A percentile compares a stretch with the other conserved stretches of the same genome.
phyloP scores from a whole-genome alignment of 2,113 vertebrate genomes.

The Rhinogobius similis region DNA sequence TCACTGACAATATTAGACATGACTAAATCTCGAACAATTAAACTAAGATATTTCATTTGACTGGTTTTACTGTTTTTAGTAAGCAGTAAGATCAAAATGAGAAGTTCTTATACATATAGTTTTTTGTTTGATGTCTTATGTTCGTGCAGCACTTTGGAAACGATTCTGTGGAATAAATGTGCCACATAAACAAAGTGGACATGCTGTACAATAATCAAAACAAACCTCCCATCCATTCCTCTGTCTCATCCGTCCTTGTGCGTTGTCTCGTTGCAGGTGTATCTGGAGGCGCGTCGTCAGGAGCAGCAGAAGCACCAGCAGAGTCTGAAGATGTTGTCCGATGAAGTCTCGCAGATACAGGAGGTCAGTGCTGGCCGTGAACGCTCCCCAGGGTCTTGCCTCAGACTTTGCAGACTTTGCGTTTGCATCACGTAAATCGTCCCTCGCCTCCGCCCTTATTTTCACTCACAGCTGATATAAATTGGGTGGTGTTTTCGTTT shows the following conservation, averaged over 20 bases:
- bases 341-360: constrained; percentile 88
- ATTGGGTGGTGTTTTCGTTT: neutral
- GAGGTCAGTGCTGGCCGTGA: constrained; percentile 73
- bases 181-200: no score
- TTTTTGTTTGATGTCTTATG: no score
- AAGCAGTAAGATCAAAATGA: no score
- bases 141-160: no score
- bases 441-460: constrained; percentile 4
- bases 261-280: constrained; percentile 72
- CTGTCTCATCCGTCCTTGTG: neutral
- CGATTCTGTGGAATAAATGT: no score
- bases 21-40: no score
- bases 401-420: constrained; percentile 10
- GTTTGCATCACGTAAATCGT: constrained; percentile 28
- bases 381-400: neutral
- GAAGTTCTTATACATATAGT: no score
- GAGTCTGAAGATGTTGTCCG: constrained; percentile 84
- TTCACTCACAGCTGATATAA: neutral
- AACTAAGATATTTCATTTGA: no score
- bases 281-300: constrained; percentile 82
- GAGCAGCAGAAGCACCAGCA: constrained; percentile 80
- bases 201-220: no score
- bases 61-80: no score
- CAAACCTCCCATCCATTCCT: no score
- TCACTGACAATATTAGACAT: no score